Percentiles rank a stretch among this genome's conserved stretches.
Conservation (phyloP, 2,797 vertebrate species). For the Babyrousa celebensis region DNA sequence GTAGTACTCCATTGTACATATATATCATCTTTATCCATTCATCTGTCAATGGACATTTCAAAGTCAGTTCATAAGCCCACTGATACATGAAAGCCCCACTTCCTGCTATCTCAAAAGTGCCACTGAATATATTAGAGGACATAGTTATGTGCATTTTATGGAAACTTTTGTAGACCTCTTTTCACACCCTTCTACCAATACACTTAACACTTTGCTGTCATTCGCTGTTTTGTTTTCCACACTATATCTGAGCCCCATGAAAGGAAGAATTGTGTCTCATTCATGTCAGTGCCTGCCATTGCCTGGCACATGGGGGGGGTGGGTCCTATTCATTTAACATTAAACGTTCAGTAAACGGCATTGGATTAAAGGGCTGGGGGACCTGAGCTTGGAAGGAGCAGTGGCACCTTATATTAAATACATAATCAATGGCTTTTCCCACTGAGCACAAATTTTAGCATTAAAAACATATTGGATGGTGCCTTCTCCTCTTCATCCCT, state of each 20-base stretch:
- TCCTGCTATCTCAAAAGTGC: background rate
- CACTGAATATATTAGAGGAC: background rate
- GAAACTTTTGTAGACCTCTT: background rate
- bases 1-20: no score
- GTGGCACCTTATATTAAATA: background rate
- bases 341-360: background rate
- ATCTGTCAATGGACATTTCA: no score
- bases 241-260: background rate
- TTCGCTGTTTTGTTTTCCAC: background rate
- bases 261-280: conserved; percentile 10
- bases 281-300: background rate
- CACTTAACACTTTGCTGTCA: background rate
- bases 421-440: background rate
- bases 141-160: background rate
- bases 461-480: background rate
- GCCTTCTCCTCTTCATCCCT: conserved; percentile 21
- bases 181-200: background rate
- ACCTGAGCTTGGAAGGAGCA: background rate
- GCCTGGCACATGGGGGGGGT: background rate
- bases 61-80: background rate
- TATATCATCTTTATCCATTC: no score
- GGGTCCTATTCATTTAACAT: no score
- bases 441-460: background rate
- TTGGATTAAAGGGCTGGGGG: background rate
- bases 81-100: background rate